Evolutionary conservation across 1,140 invertebrate species (phyloP).

Genomic region (Heliothis subflexa): DNA sequence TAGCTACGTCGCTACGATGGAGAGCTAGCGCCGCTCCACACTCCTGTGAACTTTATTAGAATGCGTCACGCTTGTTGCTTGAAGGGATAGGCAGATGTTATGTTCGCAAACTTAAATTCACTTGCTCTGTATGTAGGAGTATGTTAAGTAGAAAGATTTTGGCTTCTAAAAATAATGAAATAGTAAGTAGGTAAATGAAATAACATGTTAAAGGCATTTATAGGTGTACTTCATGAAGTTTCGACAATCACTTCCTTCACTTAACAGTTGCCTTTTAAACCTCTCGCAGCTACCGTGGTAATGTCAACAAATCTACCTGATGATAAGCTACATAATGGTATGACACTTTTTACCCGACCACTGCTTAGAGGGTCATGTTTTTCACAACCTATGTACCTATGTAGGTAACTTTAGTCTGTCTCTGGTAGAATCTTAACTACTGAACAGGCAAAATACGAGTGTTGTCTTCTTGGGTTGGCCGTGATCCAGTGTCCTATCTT

Average conservation of each 20-base stretch:
- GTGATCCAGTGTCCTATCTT: too few relatives aligned
- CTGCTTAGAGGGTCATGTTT: too few relatives aligned
- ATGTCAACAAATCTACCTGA: too few relatives aligned
- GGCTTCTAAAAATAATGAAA: not conserved
- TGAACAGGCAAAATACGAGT: too few relatives aligned
- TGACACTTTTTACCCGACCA: too few relatives aligned
- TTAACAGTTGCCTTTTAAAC: not conserved
- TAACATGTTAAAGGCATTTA: not conserved
- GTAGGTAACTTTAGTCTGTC: too few relatives aligned
- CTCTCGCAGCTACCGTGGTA: not conserved
- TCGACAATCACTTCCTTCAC: slow-evolving; percentile 18
- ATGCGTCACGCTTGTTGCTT: slow-evolving; percentile 3
- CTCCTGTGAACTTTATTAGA: not conserved
- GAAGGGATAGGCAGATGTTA: not conserved
- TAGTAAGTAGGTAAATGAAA: not conserved
- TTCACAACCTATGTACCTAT: too few relatives aligned
- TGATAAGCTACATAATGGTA: too few relatives aligned
- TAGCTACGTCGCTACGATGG: slow-evolving; percentile 22
- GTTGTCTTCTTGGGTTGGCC: too few relatives aligned
- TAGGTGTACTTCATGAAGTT: slow-evolving; percentile 4
- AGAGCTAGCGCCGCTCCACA: slow-evolving; percentile 10
- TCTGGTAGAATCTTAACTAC: too few relatives aligned
- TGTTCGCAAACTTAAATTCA: not conserved
- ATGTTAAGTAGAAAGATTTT: not conserved
- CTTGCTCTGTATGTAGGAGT: not conserved